Conservation (phyloP, 2,888 invertebrate species). For the Diplazon laetatorius region DNA sequence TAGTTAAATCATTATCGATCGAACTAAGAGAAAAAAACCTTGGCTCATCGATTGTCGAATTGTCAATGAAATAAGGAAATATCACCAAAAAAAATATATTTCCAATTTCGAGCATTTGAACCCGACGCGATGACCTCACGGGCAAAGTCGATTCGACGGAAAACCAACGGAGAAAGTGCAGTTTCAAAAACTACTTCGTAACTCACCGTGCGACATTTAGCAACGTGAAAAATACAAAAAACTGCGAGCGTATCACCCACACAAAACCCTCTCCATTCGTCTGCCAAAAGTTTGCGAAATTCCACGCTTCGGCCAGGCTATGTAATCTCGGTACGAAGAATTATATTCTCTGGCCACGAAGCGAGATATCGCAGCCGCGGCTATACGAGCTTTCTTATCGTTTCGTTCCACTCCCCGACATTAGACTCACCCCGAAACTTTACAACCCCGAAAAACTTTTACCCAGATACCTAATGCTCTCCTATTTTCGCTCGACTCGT, state of each 20-base stretch:
- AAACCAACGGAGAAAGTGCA: conserved; percentile 23
- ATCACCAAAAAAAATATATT: conserved; percentile 6
- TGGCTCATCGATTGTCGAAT: background rate
- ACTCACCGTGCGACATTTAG: conserved; percentile 27
- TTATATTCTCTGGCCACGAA: background rate
- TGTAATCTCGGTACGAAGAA: background rate
- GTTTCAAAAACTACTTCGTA: conserved; percentile 42
- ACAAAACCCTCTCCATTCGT: conserved; percentile 47
- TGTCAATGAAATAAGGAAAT: too few relatives aligned
- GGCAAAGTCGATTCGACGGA: background rate
- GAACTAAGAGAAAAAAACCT: too few relatives aligned
- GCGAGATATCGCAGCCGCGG: background rate
- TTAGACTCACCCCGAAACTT: conserved; percentile 44
- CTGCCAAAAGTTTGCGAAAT: conserved; percentile 7
- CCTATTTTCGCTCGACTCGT: conserved; percentile 41
- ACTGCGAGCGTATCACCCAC: conserved; percentile 38
- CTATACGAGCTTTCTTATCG: conserved; percentile 54
- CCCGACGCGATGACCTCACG: background rate
- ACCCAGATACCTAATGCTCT: conserved; percentile 63
- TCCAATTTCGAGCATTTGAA: background rate
- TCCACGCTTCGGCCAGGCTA: background rate
- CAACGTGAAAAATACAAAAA: conserved; percentile 46
- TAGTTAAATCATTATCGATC: too few relatives aligned
- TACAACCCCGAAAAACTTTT: conserved; percentile 54
- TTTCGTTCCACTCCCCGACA: conserved; percentile 60